Conservation (phyloP, 2,797 vertebrate species). For the Acanthis flammea region DNA sequence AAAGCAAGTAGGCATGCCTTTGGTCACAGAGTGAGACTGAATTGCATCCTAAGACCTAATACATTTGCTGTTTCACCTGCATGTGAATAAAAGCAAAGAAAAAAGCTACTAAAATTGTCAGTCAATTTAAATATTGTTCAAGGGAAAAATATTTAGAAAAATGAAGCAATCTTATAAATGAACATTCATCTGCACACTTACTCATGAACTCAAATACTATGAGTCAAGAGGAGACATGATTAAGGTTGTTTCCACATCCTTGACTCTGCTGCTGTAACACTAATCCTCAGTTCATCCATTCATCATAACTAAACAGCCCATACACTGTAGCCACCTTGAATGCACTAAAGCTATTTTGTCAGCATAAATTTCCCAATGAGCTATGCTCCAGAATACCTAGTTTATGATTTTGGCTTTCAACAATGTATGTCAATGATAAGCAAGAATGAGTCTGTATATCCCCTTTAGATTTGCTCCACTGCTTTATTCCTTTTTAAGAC, state of each 20-base stretch:
- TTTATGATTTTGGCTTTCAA: constrained; percentile 26
- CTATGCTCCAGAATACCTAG: neutral
- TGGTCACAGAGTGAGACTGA: neutral
- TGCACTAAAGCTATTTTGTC: neutral
- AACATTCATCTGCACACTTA: neutral
- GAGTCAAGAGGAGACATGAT: neutral
- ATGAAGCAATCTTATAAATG: neutral
- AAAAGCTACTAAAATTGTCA: neutral
- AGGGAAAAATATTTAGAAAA: neutral
- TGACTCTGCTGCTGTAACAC: neutral
- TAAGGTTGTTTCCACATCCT: neutral
- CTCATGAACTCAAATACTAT: neutral
- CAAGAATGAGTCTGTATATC: neutral
- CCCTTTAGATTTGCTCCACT: neutral
- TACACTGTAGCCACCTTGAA: neutral
- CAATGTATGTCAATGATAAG: neutral
- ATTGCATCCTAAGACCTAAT: neutral
- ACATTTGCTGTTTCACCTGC: neutral
- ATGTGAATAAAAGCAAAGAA: neutral
- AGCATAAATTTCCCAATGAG: neutral
- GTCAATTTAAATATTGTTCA: neutral
- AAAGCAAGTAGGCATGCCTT: neutral
- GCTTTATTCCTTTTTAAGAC: neutral
- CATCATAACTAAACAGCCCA: neutral
- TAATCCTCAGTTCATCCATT: neutral